A percentile compares a stretch with the other conserved stretches of the same genome.
phyloP scores from a whole-genome alignment of 2,113 vertebrate species.

The Onychostruthus taczanowskii region DNA sequence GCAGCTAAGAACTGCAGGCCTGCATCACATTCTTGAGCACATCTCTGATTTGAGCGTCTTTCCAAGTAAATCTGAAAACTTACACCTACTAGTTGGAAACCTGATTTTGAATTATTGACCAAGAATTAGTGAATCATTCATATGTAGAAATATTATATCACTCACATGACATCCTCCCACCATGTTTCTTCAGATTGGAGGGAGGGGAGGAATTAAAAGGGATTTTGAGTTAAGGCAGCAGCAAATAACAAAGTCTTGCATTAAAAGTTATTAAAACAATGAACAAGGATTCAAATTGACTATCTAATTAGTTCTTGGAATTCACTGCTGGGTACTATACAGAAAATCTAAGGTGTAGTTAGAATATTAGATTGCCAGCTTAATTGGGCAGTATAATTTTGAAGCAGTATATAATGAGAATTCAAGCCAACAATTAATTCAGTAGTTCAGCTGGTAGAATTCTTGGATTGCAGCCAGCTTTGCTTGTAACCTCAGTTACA shows the following conservation, averaged over 20 bases:
- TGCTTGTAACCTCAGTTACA: not conserved
- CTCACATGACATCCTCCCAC: not conserved
- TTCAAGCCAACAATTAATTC: slow-evolving; percentile 37
- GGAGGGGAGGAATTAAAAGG: not conserved
- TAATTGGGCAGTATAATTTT: slow-evolving; percentile 51
- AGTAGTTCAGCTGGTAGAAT: not conserved
- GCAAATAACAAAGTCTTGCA: not conserved
- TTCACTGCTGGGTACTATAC: not conserved
- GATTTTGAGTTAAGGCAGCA: not conserved
- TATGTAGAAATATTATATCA: not conserved
- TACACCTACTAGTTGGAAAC: not conserved
- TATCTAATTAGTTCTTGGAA: slow-evolving; percentile 19
- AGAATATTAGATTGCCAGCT: slow-evolving; percentile 35
- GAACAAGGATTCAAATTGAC: not conserved
- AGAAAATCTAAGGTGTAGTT: slow-evolving; percentile 37
- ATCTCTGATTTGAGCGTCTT: not conserved
- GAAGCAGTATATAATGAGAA: slow-evolving; percentile 11
- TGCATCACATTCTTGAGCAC: not conserved
- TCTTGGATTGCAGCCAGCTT: slow-evolving; percentile 15
- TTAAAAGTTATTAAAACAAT: not conserved
- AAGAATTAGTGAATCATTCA: not conserved
- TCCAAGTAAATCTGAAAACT: not conserved
- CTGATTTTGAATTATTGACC: not conserved
- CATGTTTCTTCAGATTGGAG: not conserved
- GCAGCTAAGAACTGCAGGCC: not conserved